These are phyloP conservation scores for Brachionus asplanchnoidis DNA, from an alignment of 1,140 invertebrate species.

Conservation along the genomic window DNA sequence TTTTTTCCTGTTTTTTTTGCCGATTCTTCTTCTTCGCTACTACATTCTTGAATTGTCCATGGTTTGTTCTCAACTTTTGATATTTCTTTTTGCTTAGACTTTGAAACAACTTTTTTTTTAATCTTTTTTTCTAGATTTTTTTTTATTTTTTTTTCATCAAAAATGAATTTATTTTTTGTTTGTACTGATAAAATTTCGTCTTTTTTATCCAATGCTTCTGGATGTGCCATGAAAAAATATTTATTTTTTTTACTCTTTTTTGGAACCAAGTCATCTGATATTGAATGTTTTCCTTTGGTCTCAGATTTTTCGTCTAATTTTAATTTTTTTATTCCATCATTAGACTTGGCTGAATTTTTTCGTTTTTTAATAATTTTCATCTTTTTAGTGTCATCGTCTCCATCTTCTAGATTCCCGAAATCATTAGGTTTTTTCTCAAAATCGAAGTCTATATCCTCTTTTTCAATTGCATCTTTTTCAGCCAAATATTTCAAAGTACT, in stretches of 20 bases:
- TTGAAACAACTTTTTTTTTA: not conserved
- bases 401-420: not conserved
- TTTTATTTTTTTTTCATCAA: slow-evolving; percentile 29
- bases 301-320: not conserved
- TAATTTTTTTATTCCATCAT: not conserved
- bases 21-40: not conserved
- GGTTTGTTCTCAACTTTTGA: not conserved
- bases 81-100: not conserved
- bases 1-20: not conserved
- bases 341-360: not conserved
- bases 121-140: not conserved
- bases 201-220: slow-evolving; percentile 34
- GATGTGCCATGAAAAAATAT: slow-evolving; percentile 41
- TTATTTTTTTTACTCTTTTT: slow-evolving; percentile 42
- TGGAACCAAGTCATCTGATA: not conserved
- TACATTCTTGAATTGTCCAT: slow-evolving; percentile 13
- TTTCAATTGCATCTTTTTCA: slow-evolving; percentile 12
- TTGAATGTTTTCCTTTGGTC: not conserved
- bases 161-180: slow-evolving; percentile 15
- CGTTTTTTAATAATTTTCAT: slow-evolving; percentile 13
- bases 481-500: slow-evolving; percentile 4
- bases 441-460: slow-evolving; percentile 14
- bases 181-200: not conserved
- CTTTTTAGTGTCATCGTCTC: not conserved
- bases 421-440: not conserved